These are phyloP conservation scores for Rhombomys opimus DNA, from an alignment of 2,113 vertebrate species.

Conservation along the genomic window DNA sequence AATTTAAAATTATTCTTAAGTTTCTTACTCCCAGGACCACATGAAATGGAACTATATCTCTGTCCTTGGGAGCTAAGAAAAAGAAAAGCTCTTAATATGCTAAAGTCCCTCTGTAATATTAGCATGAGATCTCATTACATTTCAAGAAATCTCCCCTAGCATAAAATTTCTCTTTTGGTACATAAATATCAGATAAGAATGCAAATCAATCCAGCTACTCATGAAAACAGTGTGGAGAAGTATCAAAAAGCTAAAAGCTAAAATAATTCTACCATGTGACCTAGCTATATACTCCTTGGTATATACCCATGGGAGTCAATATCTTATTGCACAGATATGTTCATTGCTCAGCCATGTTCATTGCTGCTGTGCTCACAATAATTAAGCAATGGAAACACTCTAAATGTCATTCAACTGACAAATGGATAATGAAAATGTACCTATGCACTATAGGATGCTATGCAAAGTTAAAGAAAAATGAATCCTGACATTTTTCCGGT, in stretches of 20 bases:
- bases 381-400: background rate
- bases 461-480: background rate
- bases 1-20: background rate
- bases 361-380: background rate
- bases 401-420: background rate
- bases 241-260: background rate
- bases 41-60: background rate
- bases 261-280: background rate
- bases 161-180: background rate
- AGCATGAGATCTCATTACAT: background rate
- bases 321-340: background rate
- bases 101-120: background rate
- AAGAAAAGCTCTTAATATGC: background rate
- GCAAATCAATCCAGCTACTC: background rate
- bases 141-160: rapidly evolving
- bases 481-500: background rate
- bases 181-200: background rate
- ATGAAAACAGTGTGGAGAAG: background rate
- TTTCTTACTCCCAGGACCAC: background rate
- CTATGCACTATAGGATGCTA: background rate
- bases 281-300: background rate
- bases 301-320: background rate
- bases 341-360: background rate
- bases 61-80: background rate
- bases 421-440: background rate